Evolutionary conservation across 30 jellyfish, hydroid and myxozoan genomes (phyloP), one percentile per base, ranked within the genome.

Genomic region (Turritopsis rubra): DNA sequence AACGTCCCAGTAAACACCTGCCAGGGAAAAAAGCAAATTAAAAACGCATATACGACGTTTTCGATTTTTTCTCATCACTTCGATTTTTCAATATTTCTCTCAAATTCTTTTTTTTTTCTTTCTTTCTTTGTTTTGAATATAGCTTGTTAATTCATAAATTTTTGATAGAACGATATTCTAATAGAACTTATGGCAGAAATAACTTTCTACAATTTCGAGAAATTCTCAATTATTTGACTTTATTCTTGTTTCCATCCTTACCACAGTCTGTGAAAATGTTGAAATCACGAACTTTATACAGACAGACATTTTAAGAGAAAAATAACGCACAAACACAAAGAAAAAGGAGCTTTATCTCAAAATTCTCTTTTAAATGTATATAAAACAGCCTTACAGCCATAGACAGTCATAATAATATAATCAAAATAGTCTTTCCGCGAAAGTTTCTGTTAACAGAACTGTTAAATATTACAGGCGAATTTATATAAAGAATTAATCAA

Each of bases 1-100:
- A 93, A 93, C 31, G 87, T 93, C 1, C 96, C 88, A 0, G 99
- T 93, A 82, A 93, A 93, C 21, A 93, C 93, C 99, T 93, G 85
- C 21, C 53, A 81, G 8, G 41, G 19, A 1, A 52, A 70, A 21
- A 41, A 41, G 60, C 60, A 41, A 41, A 41, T 41, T 41, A 41
- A 41, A 41, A 41, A 41, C 13, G 60, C 60, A 41, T 41, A 41
- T 41, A 13, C 60, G 13, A 13, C 13, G 13, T 41, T 41, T 41
- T 41, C 60, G 9, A 41, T 41, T n/a, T n/a, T n/a, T 41, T 41
- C 60, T 3, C 60, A 41, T 41, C 60, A 3, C 13, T 41, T 5
- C 13, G 13, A 3, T 24, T 74, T 74, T 18, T 74, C 83, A 8
- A 16, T 8, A 73, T 74, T 74, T 74, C 21, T 22, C 72, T 21